Conservation (phyloP, 2,797 vertebrate species). For the Typhlichthys eigenmanni region DNA sequence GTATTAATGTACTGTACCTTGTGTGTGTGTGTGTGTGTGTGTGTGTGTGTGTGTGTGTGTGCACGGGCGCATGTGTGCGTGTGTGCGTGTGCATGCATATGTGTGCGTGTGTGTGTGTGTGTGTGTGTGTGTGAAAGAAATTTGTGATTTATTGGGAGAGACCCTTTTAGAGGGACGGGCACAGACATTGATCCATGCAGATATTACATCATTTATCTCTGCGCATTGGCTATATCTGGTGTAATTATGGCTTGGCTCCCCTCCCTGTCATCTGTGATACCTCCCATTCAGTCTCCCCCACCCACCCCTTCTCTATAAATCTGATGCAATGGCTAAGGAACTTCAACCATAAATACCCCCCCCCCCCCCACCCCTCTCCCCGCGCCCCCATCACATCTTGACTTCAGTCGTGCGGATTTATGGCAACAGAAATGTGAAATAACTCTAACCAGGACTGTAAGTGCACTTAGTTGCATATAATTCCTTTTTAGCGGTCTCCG, state of each 20-base stretch:
- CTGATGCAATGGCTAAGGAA: constrained; percentile 3
- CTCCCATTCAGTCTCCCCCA: constrained; percentile 6
- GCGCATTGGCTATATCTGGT: constrained; percentile 59
- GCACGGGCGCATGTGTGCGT: constrained; percentile 19
- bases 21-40: not conserved
- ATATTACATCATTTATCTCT: constrained; percentile 72
- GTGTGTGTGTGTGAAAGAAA: constrained; percentile 6
- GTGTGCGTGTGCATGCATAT: constrained; percentile 1
- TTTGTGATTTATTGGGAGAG: constrained; percentile 55
- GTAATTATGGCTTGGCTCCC: constrained; percentile 63
- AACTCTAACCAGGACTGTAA: constrained; percentile 59
- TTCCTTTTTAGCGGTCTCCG: constrained; percentile 65
- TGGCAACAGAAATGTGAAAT: constrained; percentile 63
- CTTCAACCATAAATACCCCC: not conserved
- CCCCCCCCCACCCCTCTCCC: constrained; percentile 26
- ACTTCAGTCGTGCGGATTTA: constrained; percentile 60
- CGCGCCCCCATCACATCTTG: constrained; percentile 34
- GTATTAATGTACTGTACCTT: not conserved
- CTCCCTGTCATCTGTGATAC: constrained; percentile 57
- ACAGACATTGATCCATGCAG: constrained; percentile 71
- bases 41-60: constrained; percentile 33
- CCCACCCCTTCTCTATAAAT: constrained; percentile 32
- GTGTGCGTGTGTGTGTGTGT: constrained; percentile 5
- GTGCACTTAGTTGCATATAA: constrained; percentile 73
- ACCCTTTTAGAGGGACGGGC: constrained; percentile 59